phyloP scores from a whole-genome alignment of 2,797 vertebrate genomes.

The Xenentodon cancila region DNA sequence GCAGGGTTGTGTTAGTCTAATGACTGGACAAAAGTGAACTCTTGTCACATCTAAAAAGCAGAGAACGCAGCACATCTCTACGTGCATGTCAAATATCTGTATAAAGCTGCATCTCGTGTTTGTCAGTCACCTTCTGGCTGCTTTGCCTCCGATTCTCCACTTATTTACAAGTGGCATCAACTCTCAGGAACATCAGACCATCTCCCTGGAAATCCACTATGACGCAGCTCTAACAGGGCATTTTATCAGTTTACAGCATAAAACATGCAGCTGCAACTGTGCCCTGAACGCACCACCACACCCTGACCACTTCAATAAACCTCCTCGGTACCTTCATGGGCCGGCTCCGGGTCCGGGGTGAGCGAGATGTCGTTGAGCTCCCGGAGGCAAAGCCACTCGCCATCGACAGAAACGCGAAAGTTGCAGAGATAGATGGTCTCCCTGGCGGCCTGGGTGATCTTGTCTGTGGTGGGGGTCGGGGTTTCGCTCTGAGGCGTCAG shows the following conservation, averaged over 20 bases:
- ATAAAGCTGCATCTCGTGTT: not conserved
- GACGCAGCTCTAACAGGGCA: slow-evolving; percentile 40
- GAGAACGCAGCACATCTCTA: too few species aligned
- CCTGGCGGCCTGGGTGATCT: slow-evolving; percentile 99
- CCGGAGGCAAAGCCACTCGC: slow-evolving; percentile 98
- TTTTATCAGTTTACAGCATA: not conserved
- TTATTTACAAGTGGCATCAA: slow-evolving; percentile 48
- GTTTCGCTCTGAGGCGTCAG: slow-evolving; percentile 97
- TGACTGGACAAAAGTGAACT: too few species aligned
- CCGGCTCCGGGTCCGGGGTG: slow-evolving; percentile 98
- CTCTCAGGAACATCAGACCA: slow-evolving; percentile 13
- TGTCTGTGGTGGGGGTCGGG: slow-evolving; percentile 98
- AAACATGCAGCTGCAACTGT: too few species aligned
- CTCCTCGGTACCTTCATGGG: slow-evolving; percentile 92
- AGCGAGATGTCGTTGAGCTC: slow-evolving; percentile 99
- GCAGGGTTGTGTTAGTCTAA: too few species aligned
- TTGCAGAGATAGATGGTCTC: slow-evolving; percentile 99
- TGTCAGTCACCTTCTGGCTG: slow-evolving; percentile 54
- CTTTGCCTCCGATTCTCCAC: not conserved
- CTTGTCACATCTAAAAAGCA: too few species aligned
- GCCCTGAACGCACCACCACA: slow-evolving; percentile 49
- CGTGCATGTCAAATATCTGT: not conserved
- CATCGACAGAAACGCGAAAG: slow-evolving; percentile 99
- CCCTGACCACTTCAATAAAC: slow-evolving; percentile 34
- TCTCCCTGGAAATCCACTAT: slow-evolving; percentile 13